Evolutionary conservation across 2,888 invertebrate genomes (phyloP).

Genomic region (Muscina levida): DNA sequence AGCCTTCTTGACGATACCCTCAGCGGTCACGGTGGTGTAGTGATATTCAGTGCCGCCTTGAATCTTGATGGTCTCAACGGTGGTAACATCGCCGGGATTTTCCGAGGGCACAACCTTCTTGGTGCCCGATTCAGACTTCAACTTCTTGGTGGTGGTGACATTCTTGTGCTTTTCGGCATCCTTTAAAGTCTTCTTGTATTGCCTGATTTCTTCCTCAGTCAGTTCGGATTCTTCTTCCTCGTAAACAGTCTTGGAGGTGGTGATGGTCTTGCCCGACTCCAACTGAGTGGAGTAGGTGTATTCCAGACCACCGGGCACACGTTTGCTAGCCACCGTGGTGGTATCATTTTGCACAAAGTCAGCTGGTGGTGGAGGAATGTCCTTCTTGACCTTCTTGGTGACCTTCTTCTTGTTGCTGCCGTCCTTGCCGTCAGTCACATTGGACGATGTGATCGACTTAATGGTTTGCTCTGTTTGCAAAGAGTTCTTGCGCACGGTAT

Average conservation of each 20-base stretch:
- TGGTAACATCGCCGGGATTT: constrained; percentile 79
- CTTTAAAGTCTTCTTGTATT: constrained; percentile 78
- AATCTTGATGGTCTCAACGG: constrained; percentile 79
- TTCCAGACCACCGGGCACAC: constrained; percentile 78
- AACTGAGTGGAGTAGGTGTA: constrained; percentile 77
- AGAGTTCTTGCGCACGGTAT: constrained; percentile 77
- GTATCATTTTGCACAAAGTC: constrained; percentile 77
- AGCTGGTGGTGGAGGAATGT: constrained; percentile 78
- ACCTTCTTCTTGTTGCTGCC: constrained; percentile 74
- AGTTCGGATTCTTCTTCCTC: constrained; percentile 78
- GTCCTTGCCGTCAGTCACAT: constrained; percentile 65
- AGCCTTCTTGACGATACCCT: constrained; percentile 79
- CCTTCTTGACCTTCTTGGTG: constrained; percentile 73
- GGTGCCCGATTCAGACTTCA: constrained; percentile 77
- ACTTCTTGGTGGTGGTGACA: constrained; percentile 77
- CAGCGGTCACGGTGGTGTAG: constrained; percentile 78
- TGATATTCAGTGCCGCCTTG: constrained; percentile 79
- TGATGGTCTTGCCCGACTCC: constrained; percentile 77
- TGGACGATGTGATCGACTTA: constrained; percentile 71
- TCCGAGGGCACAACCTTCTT: constrained; percentile 79
- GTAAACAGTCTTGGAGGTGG: constrained; percentile 78
- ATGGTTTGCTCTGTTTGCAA: constrained; percentile 75
- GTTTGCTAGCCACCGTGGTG: constrained; percentile 74
- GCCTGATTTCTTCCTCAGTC: constrained; percentile 77
- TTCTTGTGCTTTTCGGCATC: constrained; percentile 80